These are phyloP conservation scores for Leptinotarsa texana DNA, from an alignment of 1,140 invertebrate genomes.

Conservation along the genomic window DNA sequence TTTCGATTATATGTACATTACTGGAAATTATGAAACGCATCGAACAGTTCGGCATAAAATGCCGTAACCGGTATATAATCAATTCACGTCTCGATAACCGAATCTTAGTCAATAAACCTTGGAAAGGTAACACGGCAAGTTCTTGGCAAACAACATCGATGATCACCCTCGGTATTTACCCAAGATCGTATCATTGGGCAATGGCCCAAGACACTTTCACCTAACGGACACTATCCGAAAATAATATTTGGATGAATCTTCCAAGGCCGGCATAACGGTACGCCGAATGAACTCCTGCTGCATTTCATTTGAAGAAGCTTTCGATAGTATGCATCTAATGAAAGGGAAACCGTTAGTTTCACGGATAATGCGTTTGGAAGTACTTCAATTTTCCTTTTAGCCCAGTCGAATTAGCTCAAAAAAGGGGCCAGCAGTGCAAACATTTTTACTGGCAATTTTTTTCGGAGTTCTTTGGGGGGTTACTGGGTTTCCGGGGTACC, in stretches of 20 bases:
- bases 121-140: not conserved
- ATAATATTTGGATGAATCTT: not conserved
- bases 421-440: too few species aligned
- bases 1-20: not conserved
- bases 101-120: not conserved
- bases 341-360: slow-evolving; percentile 12
- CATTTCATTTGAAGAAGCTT: not conserved
- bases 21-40: not conserved
- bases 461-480: too few species aligned
- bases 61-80: too few species aligned
- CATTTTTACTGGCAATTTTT: too few species aligned
- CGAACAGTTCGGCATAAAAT: not conserved
- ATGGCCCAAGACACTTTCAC: not conserved
- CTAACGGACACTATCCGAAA: not conserved
- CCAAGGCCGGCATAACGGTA: not conserved
- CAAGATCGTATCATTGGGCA: not conserved
- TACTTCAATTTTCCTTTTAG: too few species aligned
- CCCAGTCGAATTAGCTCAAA: too few species aligned
- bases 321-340: not conserved
- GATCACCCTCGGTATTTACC: not conserved
- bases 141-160: not conserved
- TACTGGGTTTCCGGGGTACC: too few species aligned
- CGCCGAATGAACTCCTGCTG: not conserved
- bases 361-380: not conserved
- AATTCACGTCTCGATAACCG: too few species aligned